These are phyloP conservation scores for Notarius lentiginosus DNA, from an alignment of 2,113 vertebrate species.

Conservation along the genomic window DNA sequence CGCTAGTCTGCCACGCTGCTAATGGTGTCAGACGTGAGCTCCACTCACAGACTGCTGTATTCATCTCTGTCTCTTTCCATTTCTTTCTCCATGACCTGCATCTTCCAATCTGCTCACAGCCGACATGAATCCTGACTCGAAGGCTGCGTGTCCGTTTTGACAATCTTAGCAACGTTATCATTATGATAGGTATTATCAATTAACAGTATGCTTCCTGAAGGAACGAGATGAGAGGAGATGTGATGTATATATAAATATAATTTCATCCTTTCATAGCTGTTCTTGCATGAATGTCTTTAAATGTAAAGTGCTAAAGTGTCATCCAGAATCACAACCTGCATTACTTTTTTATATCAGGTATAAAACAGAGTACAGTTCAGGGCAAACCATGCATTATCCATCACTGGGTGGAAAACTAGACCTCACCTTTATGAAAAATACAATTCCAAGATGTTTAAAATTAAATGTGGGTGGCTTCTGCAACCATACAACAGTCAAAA, in stretches of 20 bases:
- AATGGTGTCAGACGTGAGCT: conserved; percentile 53
- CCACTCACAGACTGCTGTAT: conserved; percentile 40
- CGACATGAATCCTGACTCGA: background rate
- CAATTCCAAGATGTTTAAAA: background rate
- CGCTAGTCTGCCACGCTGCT: conserved; percentile 48
- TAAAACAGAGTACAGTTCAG: background rate
- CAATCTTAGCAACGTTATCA: background rate
- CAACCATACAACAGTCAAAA: background rate
- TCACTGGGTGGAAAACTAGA: background rate
- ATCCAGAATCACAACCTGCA: background rate
- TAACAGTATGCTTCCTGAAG: background rate
- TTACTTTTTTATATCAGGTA: background rate
- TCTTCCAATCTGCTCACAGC: background rate
- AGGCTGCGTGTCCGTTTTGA: background rate
- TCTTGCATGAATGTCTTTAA: too few relatives aligned
- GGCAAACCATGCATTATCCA: background rate
- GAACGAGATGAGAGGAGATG: background rate
- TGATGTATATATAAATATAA: too few relatives aligned
- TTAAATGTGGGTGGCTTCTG: background rate
- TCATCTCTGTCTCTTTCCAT: conserved; percentile 15
- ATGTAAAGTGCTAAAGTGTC: too few relatives aligned
- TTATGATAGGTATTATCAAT: background rate
- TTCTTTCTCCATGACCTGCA: background rate
- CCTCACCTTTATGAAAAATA: background rate
- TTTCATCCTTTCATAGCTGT: too few relatives aligned